These are phyloP conservation scores for Crocallis elinguaria DNA, from an alignment of 2,888 invertebrate genomes.

Conservation along the genomic window DNA sequence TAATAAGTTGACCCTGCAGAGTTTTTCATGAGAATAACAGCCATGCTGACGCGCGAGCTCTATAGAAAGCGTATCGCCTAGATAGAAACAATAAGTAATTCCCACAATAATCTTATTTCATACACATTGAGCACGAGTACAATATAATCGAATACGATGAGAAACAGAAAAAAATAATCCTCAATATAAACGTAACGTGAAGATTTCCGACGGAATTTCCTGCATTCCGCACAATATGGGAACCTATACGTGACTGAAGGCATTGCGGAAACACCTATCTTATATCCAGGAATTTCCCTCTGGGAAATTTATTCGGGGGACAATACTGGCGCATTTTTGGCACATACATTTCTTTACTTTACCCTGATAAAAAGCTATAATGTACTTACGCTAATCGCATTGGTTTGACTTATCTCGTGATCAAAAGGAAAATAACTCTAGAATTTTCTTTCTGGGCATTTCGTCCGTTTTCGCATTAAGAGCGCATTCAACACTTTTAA, in stretches of 20 bases:
- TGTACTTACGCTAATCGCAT: slow-evolving; percentile 34
- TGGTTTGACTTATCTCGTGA: slow-evolving; percentile 25
- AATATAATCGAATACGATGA: slow-evolving; percentile 44
- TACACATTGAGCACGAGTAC: slow-evolving; percentile 27
- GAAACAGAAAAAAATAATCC: slow-evolving; percentile 38
- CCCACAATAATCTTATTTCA: slow-evolving; percentile 15
- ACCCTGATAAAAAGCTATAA: slow-evolving; percentile 17
- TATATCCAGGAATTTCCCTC: slow-evolving; percentile 53
- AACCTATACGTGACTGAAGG: slow-evolving; percentile 35
- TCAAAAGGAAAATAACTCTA: slow-evolving; percentile 26
- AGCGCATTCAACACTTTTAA: slow-evolving; percentile 19
- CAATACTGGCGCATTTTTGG: slow-evolving; percentile 31
- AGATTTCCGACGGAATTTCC: slow-evolving; percentile 66
- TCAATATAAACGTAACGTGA: slow-evolving; percentile 51
- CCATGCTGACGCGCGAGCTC: no score
- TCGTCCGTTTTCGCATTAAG: slow-evolving; percentile 17
- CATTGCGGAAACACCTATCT: slow-evolving; percentile 54
- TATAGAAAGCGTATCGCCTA: no score
- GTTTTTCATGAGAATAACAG: no score
- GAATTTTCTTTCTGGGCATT: slow-evolving; percentile 12
- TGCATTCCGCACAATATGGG: slow-evolving; percentile 46
- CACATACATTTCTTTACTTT: slow-evolving; percentile 27
- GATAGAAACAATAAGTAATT: slow-evolving; percentile 1
- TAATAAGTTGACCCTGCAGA: no score
- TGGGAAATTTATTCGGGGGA: slow-evolving; percentile 40